Percentiles rank a stretch among this genome's conserved stretches.
These are phyloP conservation scores for Dinoponera quadriceps DNA, from an alignment of 1,140 invertebrate species.

Conservation along the genomic window DNA sequence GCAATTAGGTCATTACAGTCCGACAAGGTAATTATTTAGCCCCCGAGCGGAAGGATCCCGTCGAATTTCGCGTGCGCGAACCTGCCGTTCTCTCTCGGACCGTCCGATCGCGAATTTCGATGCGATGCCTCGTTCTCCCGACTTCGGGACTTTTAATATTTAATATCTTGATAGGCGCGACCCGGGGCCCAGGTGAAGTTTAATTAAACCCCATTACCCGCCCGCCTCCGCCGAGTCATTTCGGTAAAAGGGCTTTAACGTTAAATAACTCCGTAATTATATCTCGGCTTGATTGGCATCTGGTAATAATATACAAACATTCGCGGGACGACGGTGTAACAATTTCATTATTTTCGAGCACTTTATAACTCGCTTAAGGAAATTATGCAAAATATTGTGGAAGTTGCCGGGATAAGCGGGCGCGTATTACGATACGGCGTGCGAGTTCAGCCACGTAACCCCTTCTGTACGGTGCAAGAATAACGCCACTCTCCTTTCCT, in stretches of 20 bases:
- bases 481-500: conserved; percentile 24
- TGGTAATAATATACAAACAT: conserved; percentile 54
- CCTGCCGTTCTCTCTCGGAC: no score
- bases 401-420: conserved; percentile 30
- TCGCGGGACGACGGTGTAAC: conserved; percentile 34
- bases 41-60: background rate
- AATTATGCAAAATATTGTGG: conserved; percentile 56
- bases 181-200: background rate
- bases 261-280: conserved; percentile 51
- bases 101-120: no score
- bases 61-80: background rate
- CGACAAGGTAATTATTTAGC: conserved; percentile 15
- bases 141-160: conserved; percentile 24
- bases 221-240: background rate
- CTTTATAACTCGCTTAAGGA: conserved; percentile 53
- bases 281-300: conserved; percentile 52
- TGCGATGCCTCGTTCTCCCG: no score
- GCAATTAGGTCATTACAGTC: background rate
- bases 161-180: conserved; percentile 1
- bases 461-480: conserved; percentile 25
- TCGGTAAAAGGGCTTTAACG: conserved; percentile 24
- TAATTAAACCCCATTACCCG: conserved; percentile 43
- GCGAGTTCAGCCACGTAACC: conserved; percentile 51
- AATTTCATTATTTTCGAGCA: conserved; percentile 58
- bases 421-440: conserved; percentile 13